Conservation (phyloP, 2,888 invertebrate genomes). For the Frankliniella fusca region DNA sequence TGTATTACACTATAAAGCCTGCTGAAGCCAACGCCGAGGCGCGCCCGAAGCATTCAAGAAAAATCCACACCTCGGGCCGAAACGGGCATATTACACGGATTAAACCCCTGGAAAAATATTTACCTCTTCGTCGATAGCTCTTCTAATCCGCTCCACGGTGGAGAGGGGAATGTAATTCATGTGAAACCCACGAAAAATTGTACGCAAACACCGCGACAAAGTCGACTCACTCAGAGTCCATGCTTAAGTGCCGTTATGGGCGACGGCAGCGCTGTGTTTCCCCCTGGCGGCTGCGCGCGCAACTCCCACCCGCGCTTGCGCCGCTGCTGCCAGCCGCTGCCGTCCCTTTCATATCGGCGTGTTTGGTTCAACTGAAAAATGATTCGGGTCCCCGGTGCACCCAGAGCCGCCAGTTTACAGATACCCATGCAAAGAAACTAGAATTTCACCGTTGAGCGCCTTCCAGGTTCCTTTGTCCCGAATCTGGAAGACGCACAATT, state of each 20-base stretch:
- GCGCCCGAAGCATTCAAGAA: background rate
- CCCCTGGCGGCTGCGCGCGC: background rate
- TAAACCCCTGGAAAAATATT: background rate
- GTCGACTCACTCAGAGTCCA: background rate
- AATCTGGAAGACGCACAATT: no score
- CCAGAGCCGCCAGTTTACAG: no score
- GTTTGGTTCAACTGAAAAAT: no score
- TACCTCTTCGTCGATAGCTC: slow-evolving; percentile 24
- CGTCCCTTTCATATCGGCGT: no score
- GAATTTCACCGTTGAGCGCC: no score
- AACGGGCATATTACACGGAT: background rate
- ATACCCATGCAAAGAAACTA: no score
- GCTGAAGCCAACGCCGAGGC: background rate
- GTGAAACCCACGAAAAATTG: background rate
- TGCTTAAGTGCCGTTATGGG: slow-evolving; percentile 11
- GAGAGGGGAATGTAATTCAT: background rate
- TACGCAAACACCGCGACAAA: background rate
- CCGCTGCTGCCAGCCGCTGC: background rate
- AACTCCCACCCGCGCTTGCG: background rate
- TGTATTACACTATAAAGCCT: slow-evolving; percentile 23
- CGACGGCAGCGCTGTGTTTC: background rate
- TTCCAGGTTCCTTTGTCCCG: no score
- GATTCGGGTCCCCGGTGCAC: no score
- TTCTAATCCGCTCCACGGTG: slow-evolving; percentile 4
- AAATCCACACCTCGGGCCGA: background rate